phyloP scores from a whole-genome alignment of 2,888 invertebrate genomes.

The Heliconius charithonia region DNA sequence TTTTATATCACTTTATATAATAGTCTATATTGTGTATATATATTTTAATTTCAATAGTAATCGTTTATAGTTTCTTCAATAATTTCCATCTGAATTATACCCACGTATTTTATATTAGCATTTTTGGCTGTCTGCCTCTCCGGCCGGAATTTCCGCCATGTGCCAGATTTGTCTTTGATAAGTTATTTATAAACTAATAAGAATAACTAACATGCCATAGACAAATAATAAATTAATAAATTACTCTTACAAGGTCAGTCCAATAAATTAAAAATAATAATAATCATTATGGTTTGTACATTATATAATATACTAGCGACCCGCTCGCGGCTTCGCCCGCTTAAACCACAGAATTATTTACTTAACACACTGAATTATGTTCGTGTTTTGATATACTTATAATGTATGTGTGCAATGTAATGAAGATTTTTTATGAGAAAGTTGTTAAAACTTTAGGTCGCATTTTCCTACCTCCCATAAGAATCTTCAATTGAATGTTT shows the following conservation, averaged over 20 bases:
- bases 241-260: neutral
- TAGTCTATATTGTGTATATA: too few species aligned
- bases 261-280: neutral
- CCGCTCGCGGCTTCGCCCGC: too few species aligned
- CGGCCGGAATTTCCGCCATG: conserved; percentile 18
- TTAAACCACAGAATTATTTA: too few species aligned
- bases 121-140: conserved; percentile 25
- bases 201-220: neutral
- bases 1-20: too few species aligned
- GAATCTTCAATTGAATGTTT: too few species aligned
- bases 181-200: conserved; percentile 21
- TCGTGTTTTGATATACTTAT: too few species aligned
- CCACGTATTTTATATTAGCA: conserved; percentile 4
- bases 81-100: neutral
- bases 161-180: conserved; percentile 4
- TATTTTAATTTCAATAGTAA: neutral
- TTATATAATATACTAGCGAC: neutral
- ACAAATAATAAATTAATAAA: neutral
- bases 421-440: too few species aligned
- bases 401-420: too few species aligned
- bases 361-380: too few species aligned
- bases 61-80: neutral
- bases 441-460: too few species aligned
- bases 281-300: neutral
- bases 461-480: too few species aligned